Conservation (phyloP, 2,113 vertebrate species). For the Apistogramma diplotaenia region DNA sequence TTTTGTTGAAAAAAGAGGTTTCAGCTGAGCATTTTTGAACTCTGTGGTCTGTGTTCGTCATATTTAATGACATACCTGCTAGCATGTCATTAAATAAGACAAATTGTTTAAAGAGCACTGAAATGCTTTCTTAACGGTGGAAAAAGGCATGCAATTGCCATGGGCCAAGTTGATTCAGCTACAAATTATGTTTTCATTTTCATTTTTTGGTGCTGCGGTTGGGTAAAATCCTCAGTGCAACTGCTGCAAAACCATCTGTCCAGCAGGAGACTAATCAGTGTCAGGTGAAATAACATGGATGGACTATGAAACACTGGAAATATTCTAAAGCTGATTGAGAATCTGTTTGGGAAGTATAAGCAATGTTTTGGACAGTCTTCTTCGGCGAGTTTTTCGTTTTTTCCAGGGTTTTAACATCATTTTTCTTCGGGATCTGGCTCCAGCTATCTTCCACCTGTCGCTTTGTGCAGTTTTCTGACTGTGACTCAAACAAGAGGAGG, state of each 20-base stretch:
- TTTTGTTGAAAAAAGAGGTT: neutral
- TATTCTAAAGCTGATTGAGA: constrained; percentile 25
- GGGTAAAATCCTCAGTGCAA: constrained; percentile 21
- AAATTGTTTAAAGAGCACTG: constrained; percentile 10
- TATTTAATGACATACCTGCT: constrained; percentile 21
- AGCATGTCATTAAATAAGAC: constrained; percentile 11
- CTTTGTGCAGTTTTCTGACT: neutral
- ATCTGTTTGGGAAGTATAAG: constrained; percentile 30
- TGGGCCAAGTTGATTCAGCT: constrained; percentile 36
- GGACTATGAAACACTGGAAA: constrained; percentile 37
- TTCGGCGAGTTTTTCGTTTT: neutral
- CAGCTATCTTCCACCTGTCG: neutral
- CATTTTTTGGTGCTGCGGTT: constrained; percentile 25
- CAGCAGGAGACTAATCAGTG: constrained; percentile 44
- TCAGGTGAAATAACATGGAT: constrained; percentile 48
- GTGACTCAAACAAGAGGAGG: constrained; percentile 2
- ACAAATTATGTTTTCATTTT: constrained; percentile 54
- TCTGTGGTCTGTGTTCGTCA: neutral
- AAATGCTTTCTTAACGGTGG: constrained; percentile 21
- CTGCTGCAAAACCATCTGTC: constrained; percentile 43
- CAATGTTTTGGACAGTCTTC: constrained; percentile 3
- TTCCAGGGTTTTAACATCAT: neutral
- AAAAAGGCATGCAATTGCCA: neutral
- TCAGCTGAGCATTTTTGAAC: neutral
- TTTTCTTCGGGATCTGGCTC: neutral